A percentile compares a stretch with the other conserved stretches of the same genome.
These are phyloP conservation scores for Zootermopsis nevadensis DNA, from an alignment of 2,888 invertebrate species.

Conservation along the genomic window DNA sequence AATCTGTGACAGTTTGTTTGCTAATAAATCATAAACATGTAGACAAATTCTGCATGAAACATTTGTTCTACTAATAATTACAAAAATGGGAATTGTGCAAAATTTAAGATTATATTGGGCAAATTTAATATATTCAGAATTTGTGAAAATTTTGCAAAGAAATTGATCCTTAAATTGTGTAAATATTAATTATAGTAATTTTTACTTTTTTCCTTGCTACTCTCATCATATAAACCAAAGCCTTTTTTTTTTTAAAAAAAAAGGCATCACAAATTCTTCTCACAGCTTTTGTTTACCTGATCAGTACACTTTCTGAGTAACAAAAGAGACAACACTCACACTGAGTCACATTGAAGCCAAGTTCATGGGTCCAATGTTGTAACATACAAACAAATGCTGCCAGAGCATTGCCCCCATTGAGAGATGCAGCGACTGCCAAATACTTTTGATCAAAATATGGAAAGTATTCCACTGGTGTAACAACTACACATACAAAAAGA, in stretches of 20 bases:
- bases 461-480: conserved; percentile 71
- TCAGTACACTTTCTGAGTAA: too few relatives aligned
- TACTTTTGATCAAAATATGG: conserved; percentile 82
- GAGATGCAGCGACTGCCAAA: conserved; percentile 85
- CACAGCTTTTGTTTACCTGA: neutral
- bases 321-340: conserved; percentile 61
- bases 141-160: too few relatives aligned
- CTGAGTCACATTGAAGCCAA: conserved; percentile 81
- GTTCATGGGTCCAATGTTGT: conserved; percentile 82
- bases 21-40: too few relatives aligned
- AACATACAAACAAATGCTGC: conserved; percentile 84
- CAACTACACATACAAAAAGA: neutral
- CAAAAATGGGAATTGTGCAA: too few relatives aligned
- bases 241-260: neutral
- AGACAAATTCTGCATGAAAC: too few relatives aligned
- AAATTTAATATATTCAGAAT: too few relatives aligned
- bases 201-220: too few relatives aligned
- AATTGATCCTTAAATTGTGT: too few relatives aligned
- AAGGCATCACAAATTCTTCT: neutral
- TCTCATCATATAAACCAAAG: neutral
- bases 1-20: too few relatives aligned
- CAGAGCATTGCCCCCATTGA: conserved; percentile 85
- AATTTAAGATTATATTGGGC: too few relatives aligned
- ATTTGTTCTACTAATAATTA: too few relatives aligned
- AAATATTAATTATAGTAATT: too few relatives aligned